Evolutionary conservation across 2,113 vertebrate species (phyloP).

Genomic region (Semicossyphus pulcher): DNA sequence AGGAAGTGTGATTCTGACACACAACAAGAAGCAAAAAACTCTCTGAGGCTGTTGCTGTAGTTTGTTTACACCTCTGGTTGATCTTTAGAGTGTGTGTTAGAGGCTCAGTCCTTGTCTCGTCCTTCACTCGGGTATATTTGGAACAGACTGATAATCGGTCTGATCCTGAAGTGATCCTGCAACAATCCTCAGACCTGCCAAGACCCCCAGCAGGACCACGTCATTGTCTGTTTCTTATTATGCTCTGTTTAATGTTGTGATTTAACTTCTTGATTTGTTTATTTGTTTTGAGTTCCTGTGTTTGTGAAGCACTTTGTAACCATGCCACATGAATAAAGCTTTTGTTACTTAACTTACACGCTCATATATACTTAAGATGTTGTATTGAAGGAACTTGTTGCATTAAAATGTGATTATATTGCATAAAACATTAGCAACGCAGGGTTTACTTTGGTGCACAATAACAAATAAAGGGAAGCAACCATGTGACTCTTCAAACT

Average conservation of each 20-base stretch:
- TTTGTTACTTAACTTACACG: too few relatives aligned
- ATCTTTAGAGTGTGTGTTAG: neutral
- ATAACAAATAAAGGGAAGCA: neutral
- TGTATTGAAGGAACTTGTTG: too few relatives aligned
- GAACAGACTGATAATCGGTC: constrained; percentile 36
- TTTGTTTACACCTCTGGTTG: neutral
- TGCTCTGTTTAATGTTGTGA: too few relatives aligned
- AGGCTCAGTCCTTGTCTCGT: constrained; percentile 4
- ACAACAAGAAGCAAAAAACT: neutral
- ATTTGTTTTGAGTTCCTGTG: too few relatives aligned
- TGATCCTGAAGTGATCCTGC: constrained; percentile 24
- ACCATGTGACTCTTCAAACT: too few relatives aligned
- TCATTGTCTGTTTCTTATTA: too few relatives aligned
- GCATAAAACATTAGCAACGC: neutral
- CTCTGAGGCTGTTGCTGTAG: too few relatives aligned
- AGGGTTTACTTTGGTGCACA: neutral
- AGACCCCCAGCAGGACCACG: neutral
- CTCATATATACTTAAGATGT: too few relatives aligned
- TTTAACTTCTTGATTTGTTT: too few relatives aligned
- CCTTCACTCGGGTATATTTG: constrained; percentile 46
- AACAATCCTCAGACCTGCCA: constrained; percentile 7
- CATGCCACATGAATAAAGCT: too few relatives aligned
- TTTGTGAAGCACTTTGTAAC: too few relatives aligned
- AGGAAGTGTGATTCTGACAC: neutral
- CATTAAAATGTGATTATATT: neutral